These are phyloP conservation scores for Rana temporaria DNA, from an alignment of 2,113 vertebrate species.

Conservation along the genomic window DNA sequence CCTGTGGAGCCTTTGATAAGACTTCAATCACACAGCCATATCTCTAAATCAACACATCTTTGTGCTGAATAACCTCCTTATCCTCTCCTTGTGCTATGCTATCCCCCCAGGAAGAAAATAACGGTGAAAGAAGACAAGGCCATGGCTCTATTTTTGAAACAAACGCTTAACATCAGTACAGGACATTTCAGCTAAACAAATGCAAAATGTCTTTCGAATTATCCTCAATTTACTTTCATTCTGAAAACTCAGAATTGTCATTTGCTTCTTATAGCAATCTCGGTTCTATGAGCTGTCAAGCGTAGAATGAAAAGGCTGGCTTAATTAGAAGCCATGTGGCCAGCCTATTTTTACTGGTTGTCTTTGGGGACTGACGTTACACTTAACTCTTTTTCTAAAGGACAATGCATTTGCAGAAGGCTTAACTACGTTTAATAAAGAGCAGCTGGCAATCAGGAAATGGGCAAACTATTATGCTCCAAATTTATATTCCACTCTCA, in stretches of 20 bases:
- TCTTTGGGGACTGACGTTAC: neutral
- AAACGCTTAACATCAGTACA: neutral
- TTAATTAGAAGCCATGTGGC: slow-evolving; percentile 21
- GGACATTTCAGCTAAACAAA: too few species aligned
- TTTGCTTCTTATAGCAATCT: neutral
- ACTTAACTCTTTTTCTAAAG: neutral
- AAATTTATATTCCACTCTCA: too few species aligned
- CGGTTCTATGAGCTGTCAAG: neutral
- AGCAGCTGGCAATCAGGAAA: slow-evolving; percentile 10
- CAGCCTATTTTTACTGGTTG: neutral
- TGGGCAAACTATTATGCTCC: neutral
- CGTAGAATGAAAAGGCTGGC: neutral
- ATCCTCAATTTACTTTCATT: neutral
- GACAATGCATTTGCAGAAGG: slow-evolving; percentile 23
- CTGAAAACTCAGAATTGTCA: neutral
- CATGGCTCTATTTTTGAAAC: neutral
- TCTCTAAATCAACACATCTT: slow-evolving; percentile 21
- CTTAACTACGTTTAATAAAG: neutral
- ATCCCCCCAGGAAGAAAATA: neutral
- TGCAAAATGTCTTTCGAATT: neutral
- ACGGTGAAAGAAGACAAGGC: neutral
- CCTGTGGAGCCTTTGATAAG: slow-evolving; percentile 17
- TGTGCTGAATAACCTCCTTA: neutral
- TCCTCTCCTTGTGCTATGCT: neutral
- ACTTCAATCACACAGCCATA: neutral